Conservation (phyloP, 2,888 invertebrate genomes). For the Mimas tiliae region DNA sequence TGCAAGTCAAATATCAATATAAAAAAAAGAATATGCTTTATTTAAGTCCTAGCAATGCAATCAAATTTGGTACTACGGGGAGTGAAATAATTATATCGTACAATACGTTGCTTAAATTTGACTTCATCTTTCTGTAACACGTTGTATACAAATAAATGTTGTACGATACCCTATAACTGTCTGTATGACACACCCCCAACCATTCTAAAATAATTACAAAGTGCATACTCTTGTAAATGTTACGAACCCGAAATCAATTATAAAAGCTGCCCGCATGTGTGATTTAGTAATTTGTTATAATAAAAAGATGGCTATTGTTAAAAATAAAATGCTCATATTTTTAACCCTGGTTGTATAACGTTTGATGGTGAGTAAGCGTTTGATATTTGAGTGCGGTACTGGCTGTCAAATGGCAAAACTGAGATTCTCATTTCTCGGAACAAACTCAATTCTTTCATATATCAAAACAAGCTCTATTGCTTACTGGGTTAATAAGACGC, state of each 20-base stretch:
- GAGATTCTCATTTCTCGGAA: constrained; percentile 50
- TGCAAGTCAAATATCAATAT: too few species aligned
- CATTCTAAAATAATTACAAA: background rate
- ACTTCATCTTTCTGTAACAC: too few species aligned
- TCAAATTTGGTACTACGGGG: too few species aligned
- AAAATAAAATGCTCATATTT: constrained; percentile 25
- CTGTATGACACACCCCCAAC: background rate
- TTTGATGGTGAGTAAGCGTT: constrained; percentile 55
- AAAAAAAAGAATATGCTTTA: too few species aligned
- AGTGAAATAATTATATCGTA: too few species aligned
- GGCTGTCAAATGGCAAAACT: constrained; percentile 60
- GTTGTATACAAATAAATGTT: background rate
- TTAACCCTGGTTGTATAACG: constrained; percentile 23
- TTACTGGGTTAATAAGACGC: constrained; percentile 12
- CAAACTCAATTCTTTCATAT: constrained; percentile 26
- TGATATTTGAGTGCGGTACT: constrained; percentile 68
- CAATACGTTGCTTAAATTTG: too few species aligned
- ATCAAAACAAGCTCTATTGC: constrained; percentile 26
- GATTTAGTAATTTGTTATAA: constrained; percentile 5
- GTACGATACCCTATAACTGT: background rate
- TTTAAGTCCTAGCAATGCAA: too few species aligned
- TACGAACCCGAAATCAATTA: background rate
- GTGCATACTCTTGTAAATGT: background rate
- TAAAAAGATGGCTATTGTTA: constrained; percentile 7
- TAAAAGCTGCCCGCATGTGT: background rate